Conservation (phyloP, 1,140 invertebrate species). For the Luehdorfia chinensis region DNA sequence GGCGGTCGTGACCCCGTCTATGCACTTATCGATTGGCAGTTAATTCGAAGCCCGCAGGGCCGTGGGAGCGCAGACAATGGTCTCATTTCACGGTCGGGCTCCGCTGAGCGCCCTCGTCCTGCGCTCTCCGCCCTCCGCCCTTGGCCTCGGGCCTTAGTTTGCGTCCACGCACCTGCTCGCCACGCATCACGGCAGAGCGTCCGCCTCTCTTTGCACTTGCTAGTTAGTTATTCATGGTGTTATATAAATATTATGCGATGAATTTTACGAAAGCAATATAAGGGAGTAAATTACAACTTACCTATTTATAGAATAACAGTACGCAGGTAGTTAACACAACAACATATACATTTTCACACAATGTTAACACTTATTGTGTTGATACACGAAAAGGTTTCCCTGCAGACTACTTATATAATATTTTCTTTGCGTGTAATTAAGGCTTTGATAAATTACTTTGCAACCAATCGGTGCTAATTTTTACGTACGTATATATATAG, state of each 20-base stretch:
- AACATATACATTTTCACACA: no score
- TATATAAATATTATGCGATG: slow-evolving; percentile 1
- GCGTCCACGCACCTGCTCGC: slow-evolving; percentile 28
- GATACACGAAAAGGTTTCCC: no score
- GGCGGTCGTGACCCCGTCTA: slow-evolving; percentile 2
- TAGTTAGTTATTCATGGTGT: slow-evolving; percentile 1
- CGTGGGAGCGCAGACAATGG: slow-evolving; percentile 32
- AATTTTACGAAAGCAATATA: no score
- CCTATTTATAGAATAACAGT: no score
- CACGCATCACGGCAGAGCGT: slow-evolving; percentile 22
- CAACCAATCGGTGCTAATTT: no score
- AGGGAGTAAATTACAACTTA: no score
- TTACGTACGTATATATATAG: no score
- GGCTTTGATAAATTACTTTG: no score
- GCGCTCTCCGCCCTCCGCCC: slow-evolving; percentile 23
- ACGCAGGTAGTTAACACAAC: no score
- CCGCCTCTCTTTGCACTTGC: slow-evolving; percentile 13
- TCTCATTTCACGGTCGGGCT: slow-evolving; percentile 22
- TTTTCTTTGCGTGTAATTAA: no score
- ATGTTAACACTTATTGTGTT: no score
- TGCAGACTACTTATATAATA: no score
- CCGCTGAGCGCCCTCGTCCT: slow-evolving; percentile 20
- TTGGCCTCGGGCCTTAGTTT: neutral
- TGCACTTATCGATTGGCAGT: slow-evolving; percentile 4
- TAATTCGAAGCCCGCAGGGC: slow-evolving; percentile 4